Evolutionary conservation across 23 tunicate species (phyloP).

Genomic region (Halocynthia roretzi): DNA sequence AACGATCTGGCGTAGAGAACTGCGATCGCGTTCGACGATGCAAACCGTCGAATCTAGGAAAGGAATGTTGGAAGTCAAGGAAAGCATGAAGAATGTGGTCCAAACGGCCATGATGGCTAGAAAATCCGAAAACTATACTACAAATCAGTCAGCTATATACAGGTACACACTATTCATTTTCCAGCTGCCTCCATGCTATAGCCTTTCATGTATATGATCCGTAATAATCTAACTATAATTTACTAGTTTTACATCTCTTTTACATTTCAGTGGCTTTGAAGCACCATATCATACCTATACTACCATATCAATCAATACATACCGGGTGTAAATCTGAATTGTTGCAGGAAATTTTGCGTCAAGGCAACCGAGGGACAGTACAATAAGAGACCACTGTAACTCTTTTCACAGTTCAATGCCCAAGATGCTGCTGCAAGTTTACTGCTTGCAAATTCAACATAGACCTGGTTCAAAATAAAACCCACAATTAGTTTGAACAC

Average conservation of each 20-base stretch:
- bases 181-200: no score
- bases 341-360: conserved; percentile 36
- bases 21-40: conserved; percentile 64
- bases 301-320: not conserved
- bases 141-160: not conserved
- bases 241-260: no score
- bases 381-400: conserved; percentile 51
- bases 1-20: conserved; percentile 59
- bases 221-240: no score
- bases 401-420: conserved; percentile 28
- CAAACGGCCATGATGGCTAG: not conserved
- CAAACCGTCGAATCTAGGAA: conserved; percentile 70
- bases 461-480: conserved; percentile 21
- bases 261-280: no score
- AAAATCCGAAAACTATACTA: not conserved
- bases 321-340: conserved; percentile 54
- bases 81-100: not conserved
- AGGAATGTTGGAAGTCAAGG: not conserved
- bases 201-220: no score
- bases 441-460: conserved; percentile 61
- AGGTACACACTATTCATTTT: not conserved
- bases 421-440: conserved; percentile 27
- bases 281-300: not conserved
- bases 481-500: no score
- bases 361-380: conserved; percentile 30